Conservation (phyloP, 2,113 vertebrate genomes). For the Ascaphus truei region DNA sequence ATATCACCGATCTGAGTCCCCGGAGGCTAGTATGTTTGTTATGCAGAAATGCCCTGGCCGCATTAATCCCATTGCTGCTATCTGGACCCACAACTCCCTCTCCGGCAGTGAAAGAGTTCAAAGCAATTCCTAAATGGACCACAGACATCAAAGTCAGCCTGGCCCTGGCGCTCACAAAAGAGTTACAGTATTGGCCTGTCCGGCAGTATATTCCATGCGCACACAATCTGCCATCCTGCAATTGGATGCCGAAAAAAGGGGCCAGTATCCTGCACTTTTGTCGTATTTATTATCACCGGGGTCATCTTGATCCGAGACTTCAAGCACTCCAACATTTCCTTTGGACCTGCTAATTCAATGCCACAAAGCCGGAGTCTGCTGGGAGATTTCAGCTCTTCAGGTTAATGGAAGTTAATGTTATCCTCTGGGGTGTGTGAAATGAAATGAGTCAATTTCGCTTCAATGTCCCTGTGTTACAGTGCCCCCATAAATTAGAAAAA, state of each 20-base stretch:
- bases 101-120: too few relatives aligned
- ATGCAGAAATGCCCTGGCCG: too few relatives aligned
- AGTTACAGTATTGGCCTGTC: too few relatives aligned
- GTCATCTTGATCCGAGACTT: conserved; percentile 19
- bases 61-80: too few relatives aligned
- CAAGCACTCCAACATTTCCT: not conserved
- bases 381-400: not conserved
- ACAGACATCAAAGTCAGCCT: conserved; percentile 1
- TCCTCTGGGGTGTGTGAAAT: not conserved
- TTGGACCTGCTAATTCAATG: conserved; percentile 6
- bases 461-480: not conserved
- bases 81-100: too few relatives aligned
- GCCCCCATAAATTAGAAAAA: not conserved
- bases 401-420: conserved; percentile 24
- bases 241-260: too few relatives aligned
- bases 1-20: too few relatives aligned
- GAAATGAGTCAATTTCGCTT: not conserved
- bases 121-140: too few relatives aligned
- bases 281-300: not conserved
- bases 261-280: too few relatives aligned
- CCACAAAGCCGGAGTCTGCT: not conserved
- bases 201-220: too few relatives aligned
- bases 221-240: too few relatives aligned
- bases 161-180: not conserved
- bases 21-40: too few relatives aligned